A percentile compares a stretch with the other conserved stretches of the same genome.
These are phyloP conservation scores for Mimas tiliae DNA, from an alignment of 2,888 invertebrate species.

Conservation along the genomic window DNA sequence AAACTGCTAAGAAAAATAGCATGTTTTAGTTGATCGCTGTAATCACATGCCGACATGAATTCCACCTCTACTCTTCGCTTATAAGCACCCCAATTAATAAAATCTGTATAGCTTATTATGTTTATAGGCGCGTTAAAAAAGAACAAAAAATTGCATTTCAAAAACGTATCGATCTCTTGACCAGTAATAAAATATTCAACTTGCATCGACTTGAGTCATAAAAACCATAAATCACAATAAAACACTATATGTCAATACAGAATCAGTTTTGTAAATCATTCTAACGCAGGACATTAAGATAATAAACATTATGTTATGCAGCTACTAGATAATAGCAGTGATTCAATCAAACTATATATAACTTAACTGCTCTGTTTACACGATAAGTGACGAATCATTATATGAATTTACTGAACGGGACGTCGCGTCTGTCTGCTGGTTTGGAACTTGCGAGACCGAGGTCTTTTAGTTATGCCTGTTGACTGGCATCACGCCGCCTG, in stretches of 20 bases:
- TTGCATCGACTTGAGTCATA: not conserved
- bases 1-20: not conserved
- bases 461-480: no score
- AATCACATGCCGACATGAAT: conserved; percentile 5
- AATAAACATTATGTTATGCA: conserved; percentile 49
- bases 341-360: conserved; percentile 27
- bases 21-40: not conserved
- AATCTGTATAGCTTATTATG: not conserved
- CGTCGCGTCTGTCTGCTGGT: not conserved
- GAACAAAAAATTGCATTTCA: not conserved
- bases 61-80: conserved; percentile 7
- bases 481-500: no score
- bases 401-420: not conserved
- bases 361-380: conserved; percentile 25
- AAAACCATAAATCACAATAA: conserved; percentile 6
- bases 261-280: conserved; percentile 13
- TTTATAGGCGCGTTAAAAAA: not conserved
- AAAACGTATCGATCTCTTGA: not conserved
- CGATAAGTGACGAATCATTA: conserved; percentile 19
- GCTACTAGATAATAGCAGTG: conserved; percentile 24
- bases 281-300: conserved; percentile 39
- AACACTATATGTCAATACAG: conserved; percentile 5
- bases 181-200: not conserved
- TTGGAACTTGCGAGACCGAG: not conserved
- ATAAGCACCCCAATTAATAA: not conserved